Percentiles rank a stretch among this genome's conserved stretches.
Evolutionary conservation across 2,888 invertebrate genomes (phyloP).

Genomic region (Amorpha juglandis): DNA sequence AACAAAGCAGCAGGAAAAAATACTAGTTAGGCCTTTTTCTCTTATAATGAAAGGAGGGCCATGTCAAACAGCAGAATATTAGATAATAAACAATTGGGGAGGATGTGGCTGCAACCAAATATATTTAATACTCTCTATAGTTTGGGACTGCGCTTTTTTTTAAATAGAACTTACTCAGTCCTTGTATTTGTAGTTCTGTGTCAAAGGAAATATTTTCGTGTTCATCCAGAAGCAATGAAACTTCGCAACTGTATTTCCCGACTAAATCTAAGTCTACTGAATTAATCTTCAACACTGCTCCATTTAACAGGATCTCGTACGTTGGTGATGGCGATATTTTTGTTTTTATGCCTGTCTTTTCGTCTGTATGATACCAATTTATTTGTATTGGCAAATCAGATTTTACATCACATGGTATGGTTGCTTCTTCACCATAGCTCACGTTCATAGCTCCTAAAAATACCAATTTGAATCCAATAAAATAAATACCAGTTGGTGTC

Average conservation of each 20-base stretch:
- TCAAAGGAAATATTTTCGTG: constrained; percentile 29
- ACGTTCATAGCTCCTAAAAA: constrained; percentile 32
- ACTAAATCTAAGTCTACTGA: constrained; percentile 35
- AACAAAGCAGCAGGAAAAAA: no score
- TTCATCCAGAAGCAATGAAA: constrained; percentile 31
- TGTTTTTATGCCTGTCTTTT: constrained; percentile 22
- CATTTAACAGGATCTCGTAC: constrained; percentile 33
- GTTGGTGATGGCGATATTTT: constrained; percentile 33
- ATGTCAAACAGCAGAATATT: no score
- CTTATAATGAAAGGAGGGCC: no score
- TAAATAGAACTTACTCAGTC: constrained; percentile 24
- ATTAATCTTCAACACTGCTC: constrained; percentile 35
- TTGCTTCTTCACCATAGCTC: constrained; percentile 32
- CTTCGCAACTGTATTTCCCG: constrained; percentile 35
- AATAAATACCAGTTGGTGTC: neutral
- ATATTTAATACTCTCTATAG: no score
- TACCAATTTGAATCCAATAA: neutral
- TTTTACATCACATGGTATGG: constrained; percentile 38
- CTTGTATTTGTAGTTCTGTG: constrained; percentile 35
- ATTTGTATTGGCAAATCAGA: constrained; percentile 39
- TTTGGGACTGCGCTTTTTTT: neutral
- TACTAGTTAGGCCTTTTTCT: no score
- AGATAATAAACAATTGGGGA: no score
- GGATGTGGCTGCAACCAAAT: no score
- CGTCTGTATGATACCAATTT: constrained; percentile 33